Base-by-base conservation (phyloP, 2,113 vertebrate genomes). In the Tor tambroides region DNA sequence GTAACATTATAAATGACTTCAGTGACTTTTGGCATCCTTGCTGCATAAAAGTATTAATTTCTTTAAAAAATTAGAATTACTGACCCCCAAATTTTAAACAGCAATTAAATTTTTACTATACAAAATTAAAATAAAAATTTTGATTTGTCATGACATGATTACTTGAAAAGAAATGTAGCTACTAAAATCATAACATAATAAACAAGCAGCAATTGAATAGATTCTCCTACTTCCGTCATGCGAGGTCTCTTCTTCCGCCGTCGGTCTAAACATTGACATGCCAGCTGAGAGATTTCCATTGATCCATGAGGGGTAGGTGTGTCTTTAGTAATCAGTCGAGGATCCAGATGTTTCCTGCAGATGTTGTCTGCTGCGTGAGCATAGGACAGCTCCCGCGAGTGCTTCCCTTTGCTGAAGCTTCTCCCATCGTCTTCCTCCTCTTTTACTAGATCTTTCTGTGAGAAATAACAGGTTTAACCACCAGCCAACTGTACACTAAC, bases 381-480 rank as follows among this genome's bases (percentile, higher is more conserved):
- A 65, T 30, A 65, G 32, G 80, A 51, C 23, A 74, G 21, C 41
- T 83, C 80, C 78, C 49, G 59, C 0, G 82, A 84, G 54, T 71
- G 26, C 49, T 86, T 88, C 41, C 41, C 46, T 67, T 67, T 85
- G 63, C 80, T 77, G 17, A 90, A 89, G n/a, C 8, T 92, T 87
- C 79, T 88, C 87, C 91, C 94, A 56, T 86, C 41, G 0, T 91
- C 91, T 2, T 95, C 94, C 3, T 94, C 89, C 32, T 96, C 95
- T 3, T 85, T 89, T 21, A 96, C 92, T 72, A 98, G 87, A 88
- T 97, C 95, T 88, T 96, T 97, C 97, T 98, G 91, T 59, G 84
- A 19, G 63, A 38, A 43, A 75, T 46, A 35, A 54, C 11, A 5
- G 49, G 28, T n/a, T 63, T 63, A 63, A 23, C 14, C 30, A 41